Conservation (phyloP, 1,140 invertebrate species). For the Mactra quadrangularis region DNA sequence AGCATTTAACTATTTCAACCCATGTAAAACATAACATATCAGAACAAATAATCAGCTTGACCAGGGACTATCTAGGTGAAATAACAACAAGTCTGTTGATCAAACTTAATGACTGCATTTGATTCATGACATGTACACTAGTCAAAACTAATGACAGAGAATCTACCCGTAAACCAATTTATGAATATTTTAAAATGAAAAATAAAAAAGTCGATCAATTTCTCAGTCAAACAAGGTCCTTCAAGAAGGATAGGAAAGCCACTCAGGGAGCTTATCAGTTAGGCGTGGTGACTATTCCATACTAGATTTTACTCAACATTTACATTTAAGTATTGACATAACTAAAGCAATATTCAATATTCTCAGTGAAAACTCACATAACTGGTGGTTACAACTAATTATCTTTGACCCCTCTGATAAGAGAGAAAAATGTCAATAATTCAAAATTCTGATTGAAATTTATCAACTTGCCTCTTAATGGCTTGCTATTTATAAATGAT, state of each 20-base stretch:
- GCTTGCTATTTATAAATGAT: background rate
- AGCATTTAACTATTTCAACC: too few relatives aligned
- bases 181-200: background rate
- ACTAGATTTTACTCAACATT: slow-evolving; percentile 16
- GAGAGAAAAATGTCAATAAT: slow-evolving; percentile 17
- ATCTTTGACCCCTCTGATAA: slow-evolving; percentile 16
- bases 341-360: slow-evolving; percentile 3
- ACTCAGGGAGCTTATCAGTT: slow-evolving; percentile 10
- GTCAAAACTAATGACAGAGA: slow-evolving; percentile 68
- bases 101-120: too few relatives aligned
- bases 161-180: slow-evolving; percentile 33
- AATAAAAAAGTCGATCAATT: background rate
- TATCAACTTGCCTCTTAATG: background rate
- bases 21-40: too few relatives aligned
- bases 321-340: slow-evolving; percentile 16
- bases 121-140: too few relatives aligned
- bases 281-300: slow-evolving; percentile 1
- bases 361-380: slow-evolving; percentile 1
- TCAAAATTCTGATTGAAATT: background rate
- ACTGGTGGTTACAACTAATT: slow-evolving; percentile 32
- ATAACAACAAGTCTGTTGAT: too few relatives aligned
- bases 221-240: slow-evolving; percentile 2
- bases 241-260: background rate
- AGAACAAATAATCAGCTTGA: too few relatives aligned
- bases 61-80: too few relatives aligned